A percentile compares a stretch with the other conserved stretches of the same genome.
phyloP scores from a whole-genome alignment of 1,140 invertebrate genomes.

The Drosophila santomea region DNA sequence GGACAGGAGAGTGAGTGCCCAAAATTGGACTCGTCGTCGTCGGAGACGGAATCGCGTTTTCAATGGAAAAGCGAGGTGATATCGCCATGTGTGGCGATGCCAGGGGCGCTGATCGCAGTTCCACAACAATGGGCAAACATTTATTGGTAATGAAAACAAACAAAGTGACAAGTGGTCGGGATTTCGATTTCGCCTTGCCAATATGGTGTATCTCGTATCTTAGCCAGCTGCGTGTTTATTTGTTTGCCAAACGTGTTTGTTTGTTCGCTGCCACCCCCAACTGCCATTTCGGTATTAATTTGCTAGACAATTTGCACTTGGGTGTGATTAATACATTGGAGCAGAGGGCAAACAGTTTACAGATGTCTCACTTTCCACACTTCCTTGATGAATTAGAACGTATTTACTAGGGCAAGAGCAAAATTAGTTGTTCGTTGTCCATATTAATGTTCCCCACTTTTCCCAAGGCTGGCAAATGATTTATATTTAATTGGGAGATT shows the following conservation, averaged over 20 bases:
- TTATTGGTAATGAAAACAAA: constrained; percentile 45
- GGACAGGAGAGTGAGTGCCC: constrained; percentile 69
- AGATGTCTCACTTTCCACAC: constrained; percentile 33
- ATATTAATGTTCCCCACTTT: neutral
- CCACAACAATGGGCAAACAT: constrained; percentile 57
- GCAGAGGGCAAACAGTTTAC: constrained; percentile 10
- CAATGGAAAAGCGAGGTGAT: constrained; percentile 60
- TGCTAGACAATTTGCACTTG: constrained; percentile 24
- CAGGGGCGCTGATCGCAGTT: constrained; percentile 42
- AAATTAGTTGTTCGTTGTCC: neutral
- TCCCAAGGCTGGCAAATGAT: neutral
- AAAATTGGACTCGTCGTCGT: constrained; percentile 52
- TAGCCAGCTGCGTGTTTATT: constrained; percentile 38
- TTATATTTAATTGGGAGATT: neutral
- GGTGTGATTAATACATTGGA: constrained; percentile 14
- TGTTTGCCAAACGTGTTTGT: constrained; percentile 47
- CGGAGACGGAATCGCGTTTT: constrained; percentile 32
- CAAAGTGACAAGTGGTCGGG: constrained; percentile 43
- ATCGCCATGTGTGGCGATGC: constrained; percentile 40
- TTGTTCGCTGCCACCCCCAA: neutral
- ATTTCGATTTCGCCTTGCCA: constrained; percentile 37
- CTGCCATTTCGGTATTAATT: constrained; percentile 18
- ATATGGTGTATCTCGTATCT: constrained; percentile 26
- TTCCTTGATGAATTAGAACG: constrained; percentile 3
- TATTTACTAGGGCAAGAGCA: neutral